Evolutionary conservation across 2,113 vertebrate species (phyloP).

Genomic region (Mola mola): DNA sequence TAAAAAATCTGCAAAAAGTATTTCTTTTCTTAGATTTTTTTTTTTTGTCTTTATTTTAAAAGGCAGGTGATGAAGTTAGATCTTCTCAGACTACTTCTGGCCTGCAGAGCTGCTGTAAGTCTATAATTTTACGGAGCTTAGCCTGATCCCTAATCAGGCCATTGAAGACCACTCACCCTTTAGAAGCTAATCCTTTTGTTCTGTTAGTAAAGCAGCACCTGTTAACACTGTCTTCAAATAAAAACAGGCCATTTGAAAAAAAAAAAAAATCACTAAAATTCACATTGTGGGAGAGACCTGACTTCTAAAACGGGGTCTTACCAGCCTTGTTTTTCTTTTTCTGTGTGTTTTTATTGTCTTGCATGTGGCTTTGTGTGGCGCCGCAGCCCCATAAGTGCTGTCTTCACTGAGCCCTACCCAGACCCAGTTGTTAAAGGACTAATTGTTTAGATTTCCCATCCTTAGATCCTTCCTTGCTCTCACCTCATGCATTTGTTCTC

Average conservation of each 20-base stretch:
- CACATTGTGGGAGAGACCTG: conserved; percentile 82
- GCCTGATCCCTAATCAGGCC: conserved; percentile 64
- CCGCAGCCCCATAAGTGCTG: conserved; percentile 87
- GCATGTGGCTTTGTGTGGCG: conserved; percentile 89
- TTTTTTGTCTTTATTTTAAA: background rate
- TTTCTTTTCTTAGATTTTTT: background rate
- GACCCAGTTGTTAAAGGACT: conserved; percentile 92
- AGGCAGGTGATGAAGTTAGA: conserved; percentile 21
- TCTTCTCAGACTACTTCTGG: conserved; percentile 19
- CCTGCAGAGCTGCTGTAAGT: conserved; percentile 39
- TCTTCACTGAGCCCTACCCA: conserved; percentile 88
- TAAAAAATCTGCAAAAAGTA: background rate
- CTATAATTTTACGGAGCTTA: conserved; percentile 59
- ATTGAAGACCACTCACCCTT: conserved; percentile 56
- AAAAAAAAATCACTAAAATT: conserved; percentile 82
- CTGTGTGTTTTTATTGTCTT: conserved; percentile 79
- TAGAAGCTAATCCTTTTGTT: conserved; percentile 80
- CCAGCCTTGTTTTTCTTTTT: conserved; percentile 23
- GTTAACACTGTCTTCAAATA: conserved; percentile 82
- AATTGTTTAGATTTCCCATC: conserved; percentile 98
- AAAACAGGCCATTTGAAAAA: conserved; percentile 84
- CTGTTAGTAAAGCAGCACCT: conserved; percentile 85
- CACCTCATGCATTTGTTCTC: conserved; percentile 87
- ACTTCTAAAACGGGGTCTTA: conserved; percentile 81
- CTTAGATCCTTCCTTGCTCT: conserved; percentile 68